Evolutionary conservation across 2,888 invertebrate species (phyloP), one percentile per base, ranked within the genome.

Genomic region (Holacanthella duospinosa): DNA sequence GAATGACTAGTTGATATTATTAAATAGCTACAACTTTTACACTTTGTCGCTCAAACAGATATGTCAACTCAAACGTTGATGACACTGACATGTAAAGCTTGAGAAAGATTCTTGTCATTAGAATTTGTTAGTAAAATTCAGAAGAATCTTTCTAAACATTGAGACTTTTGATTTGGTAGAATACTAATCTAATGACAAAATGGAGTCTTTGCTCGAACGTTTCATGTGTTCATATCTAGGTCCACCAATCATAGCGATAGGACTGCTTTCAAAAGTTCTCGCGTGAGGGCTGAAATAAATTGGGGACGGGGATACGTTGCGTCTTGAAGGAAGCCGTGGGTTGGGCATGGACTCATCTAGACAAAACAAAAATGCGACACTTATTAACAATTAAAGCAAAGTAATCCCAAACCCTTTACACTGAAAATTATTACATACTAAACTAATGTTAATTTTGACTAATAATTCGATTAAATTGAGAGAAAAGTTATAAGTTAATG

Each of bases 241-340:
- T 62, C 85, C 85, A 66, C 85, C 86, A 72, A 86, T 78, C 76
- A 86, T 86, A 76, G 85, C 86, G 73, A 86, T 79, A 55, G 86
- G 86, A 78, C 85, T 86, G 65, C 2, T 61, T 6, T 29, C 48
- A 48, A 48, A 48, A 4, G 48, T 48, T 48, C 48, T 48, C 4
- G 48, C 48, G 21, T 48, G 48, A 9, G 48, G 48, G 21, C 48
- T 48, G 19, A 48, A 48, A 21, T 48, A 48, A 4, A 48, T 21
- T 48, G 48, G 48, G n/a, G 48, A 48, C 21, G 48, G 48, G 21
- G 48, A 48, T 21, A 48, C n/a, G 48, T 48, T 48, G 19, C 48
- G 48, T 48, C 48, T 48, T 4, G 19, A 16, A 9, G n/a, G 12
- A 21, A 9, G 48, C 21, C 6, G 4, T 55, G 55, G 29, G 25